A percentile compares a stretch with the other conserved stretches of the same genome.
These are phyloP conservation scores for Actinopyga echinites DNA, from an alignment of 53 echinoderm and acorn worm genomes.

Conservation along the genomic window DNA sequence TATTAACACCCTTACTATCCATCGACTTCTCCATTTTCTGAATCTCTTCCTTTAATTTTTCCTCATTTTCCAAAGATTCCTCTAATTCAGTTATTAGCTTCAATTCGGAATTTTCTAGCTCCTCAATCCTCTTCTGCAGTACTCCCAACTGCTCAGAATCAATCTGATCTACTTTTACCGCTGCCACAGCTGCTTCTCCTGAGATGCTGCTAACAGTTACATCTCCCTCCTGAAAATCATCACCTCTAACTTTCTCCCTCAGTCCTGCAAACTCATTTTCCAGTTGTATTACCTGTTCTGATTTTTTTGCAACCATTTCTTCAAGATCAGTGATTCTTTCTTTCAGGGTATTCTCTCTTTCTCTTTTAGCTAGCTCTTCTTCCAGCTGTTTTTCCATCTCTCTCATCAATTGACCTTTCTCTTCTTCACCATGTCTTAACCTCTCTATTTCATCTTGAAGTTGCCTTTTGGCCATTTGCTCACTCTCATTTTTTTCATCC, in stretches of 20 bases:
- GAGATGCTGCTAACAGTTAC: not conserved
- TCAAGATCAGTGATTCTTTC: not conserved
- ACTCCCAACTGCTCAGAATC: not conserved
- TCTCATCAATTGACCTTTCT: conserved; percentile 30
- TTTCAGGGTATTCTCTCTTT: not conserved
- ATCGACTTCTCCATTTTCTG: conserved; percentile 53
- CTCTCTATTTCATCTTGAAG: conserved; percentile 23
- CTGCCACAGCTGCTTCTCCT: not conserved
- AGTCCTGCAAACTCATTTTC: conserved; percentile 1
- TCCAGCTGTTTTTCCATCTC: conserved; percentile 44
- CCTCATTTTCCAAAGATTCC: conserved; percentile 50
- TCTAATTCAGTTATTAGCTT: conserved; percentile 64
- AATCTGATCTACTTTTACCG: conserved; percentile 43
- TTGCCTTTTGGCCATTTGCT: not conserved
- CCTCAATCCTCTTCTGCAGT: conserved; percentile 36
- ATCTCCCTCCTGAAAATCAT: not conserved
- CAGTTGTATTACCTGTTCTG: conserved; percentile 22
- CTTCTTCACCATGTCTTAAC: conserved; percentile 41
- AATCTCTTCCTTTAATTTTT: conserved; percentile 33
- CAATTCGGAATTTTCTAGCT: conserved; percentile 70
- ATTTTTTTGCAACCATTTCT: conserved; percentile 1
- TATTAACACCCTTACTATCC: conserved; percentile 23
- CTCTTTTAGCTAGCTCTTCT: conserved; percentile 5
- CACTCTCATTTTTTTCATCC: not conserved
- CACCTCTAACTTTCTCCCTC: not conserved